Percentiles rank a stretch among this genome's conserved stretches.
Conservation (phyloP, 1,140 invertebrate species). For the Drosophila nebulosa region DNA sequence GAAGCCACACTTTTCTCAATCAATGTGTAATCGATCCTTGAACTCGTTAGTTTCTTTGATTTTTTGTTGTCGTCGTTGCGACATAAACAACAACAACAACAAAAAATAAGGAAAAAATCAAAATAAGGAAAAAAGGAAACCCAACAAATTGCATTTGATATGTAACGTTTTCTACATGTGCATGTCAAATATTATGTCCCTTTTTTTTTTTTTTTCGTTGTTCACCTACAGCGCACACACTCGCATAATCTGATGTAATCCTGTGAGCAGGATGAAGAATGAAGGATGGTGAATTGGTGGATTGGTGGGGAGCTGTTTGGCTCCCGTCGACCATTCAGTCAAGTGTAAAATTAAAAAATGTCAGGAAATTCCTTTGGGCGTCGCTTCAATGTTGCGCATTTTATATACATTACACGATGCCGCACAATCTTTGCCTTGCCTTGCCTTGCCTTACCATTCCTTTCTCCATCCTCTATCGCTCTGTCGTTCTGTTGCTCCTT, state of each 20-base stretch:
- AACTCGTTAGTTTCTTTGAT: constrained; percentile 8
- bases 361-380: constrained; percentile 76
- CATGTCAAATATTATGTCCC: neutral
- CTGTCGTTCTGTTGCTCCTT: no score
- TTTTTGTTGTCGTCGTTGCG: neutral
- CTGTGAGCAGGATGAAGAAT: constrained; percentile 9
- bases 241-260: constrained; percentile 60
- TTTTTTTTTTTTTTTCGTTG: neutral
- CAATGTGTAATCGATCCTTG: neutral
- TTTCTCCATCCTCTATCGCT: no score
- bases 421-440: constrained; percentile 14
- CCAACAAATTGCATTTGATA: constrained; percentile 10
- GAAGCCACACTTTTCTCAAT: neutral
- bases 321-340: constrained; percentile 52
- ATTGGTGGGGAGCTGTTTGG: constrained; percentile 6
- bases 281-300: no score
- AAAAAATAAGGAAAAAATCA: neutral
- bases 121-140: neutral
- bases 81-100: no score
- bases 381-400: constrained; percentile 66
- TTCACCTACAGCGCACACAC: neutral
- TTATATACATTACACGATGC: constrained; percentile 47
- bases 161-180: constrained; percentile 3
- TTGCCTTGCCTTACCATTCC: no score
- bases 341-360: constrained; percentile 78